Base-by-base conservation (phyloP, 2,797 vertebrate species). In the Buceros bicornis region DNA sequence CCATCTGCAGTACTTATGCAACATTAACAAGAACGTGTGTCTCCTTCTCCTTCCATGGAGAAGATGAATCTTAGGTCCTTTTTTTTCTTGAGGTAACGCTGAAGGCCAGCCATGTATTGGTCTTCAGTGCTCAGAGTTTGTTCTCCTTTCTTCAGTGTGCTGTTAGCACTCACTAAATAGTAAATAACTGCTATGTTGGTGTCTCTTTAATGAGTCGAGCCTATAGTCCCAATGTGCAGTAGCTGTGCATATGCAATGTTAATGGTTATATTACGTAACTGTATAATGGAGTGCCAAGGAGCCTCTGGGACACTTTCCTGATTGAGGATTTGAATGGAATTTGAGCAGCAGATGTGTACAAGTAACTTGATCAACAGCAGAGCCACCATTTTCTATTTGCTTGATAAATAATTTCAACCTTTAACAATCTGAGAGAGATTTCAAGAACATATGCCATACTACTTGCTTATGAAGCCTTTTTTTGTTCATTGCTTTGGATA, bases 181-280 rank as follows among this genome's bases (percentile, higher is more conserved):
- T 95, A 90, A 76, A 86, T 90, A 81, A 57, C 45, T 82, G 70
- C 47, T 82, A 18, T 48, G 62, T 71, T 93, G 67, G 35, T 82
- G 62, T 95, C 71, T 94, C 51, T 83, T 87, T 79, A 93, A 33
- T 82, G 82, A 93, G 37, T 74, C 66, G 79, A 88, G 81, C 70
- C 60, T 81, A 35, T 91, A 77, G 77, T 76, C 71, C 95, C 81
- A 83, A 21, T 19, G 71, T 71, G 69, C 65, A 37, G 48, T 67
- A 66, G 65, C 87, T 91, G 61, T 88, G 57, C 87, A 58, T 58
- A 40, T 95, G 71, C 80, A 93, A 13, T 89, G 73, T 96, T 96
- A 89, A 96, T 93, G 54, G n/a, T 20, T 83, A 9, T 58, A 13
- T 97, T 95, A 92, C 37, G 51, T 93, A 97, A 96, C 70, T 3